A percentile compares a stretch with the other conserved stretches of the same genome.
These are phyloP conservation scores for Microtus montanus DNA, from an alignment of 2,113 vertebrate genomes.

Conservation along the genomic window DNA sequence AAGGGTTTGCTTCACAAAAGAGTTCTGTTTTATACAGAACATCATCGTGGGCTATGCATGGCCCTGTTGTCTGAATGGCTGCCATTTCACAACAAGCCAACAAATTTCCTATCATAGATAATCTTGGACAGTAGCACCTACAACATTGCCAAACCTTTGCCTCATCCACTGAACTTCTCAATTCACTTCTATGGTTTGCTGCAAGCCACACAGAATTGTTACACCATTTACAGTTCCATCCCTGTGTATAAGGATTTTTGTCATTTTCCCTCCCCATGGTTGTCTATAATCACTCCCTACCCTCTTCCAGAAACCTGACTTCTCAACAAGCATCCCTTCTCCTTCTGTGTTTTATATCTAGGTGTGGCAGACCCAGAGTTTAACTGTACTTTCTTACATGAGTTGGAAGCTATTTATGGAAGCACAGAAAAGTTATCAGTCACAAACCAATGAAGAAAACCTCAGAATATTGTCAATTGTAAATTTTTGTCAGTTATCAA, in stretches of 20 bases:
- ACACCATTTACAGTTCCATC: neutral
- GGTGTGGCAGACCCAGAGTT: neutral
- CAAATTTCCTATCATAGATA: neutral
- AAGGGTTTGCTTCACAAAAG: neutral
- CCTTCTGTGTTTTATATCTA: neutral
- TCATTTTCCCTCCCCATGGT: neutral
- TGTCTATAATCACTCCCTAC: neutral
- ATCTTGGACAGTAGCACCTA: neutral
- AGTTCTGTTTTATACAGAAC: neutral
- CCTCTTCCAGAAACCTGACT: neutral
- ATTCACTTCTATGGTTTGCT: neutral
- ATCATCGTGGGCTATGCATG: fast-evolving
- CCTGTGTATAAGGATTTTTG: neutral
- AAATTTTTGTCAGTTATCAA: neutral
- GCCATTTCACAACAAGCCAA: neutral
- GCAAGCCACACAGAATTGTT: neutral
- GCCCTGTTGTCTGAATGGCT: neutral
- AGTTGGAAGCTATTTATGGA: neutral
- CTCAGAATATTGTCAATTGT: neutral
- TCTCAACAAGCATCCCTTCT: neutral
- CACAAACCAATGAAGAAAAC: neutral
- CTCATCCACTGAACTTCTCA: neutral
- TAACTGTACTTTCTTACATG: neutral
- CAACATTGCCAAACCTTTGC: too few relatives aligned
- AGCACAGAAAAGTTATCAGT: neutral